Conservation (phyloP, 1,140 invertebrate genomes). For the Pseudomyrmex cubaensis region DNA sequence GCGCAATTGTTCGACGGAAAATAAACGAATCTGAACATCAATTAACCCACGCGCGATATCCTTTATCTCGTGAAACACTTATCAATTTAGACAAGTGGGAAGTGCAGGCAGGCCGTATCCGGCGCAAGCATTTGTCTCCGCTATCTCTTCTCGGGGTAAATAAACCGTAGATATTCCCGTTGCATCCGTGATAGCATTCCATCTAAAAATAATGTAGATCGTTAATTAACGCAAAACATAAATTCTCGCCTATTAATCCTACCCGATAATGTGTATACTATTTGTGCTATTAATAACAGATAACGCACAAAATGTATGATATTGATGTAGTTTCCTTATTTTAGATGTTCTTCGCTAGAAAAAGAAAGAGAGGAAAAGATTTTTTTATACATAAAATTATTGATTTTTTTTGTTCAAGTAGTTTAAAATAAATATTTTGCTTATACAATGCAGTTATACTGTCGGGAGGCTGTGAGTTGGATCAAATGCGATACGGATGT, state of each 20-base stretch:
- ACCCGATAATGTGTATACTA: not conserved
- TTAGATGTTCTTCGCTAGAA: too few relatives aligned
- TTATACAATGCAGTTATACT: conserved; percentile 57
- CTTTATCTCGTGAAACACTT: conserved; percentile 67
- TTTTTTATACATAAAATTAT: not conserved
- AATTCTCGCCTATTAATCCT: conserved; percentile 3
- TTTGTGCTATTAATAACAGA: not conserved
- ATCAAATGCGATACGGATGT: conserved; percentile 80
- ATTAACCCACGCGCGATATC: conserved; percentile 49
- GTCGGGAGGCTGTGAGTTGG: conserved; percentile 75
- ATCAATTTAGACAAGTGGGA: conserved; percentile 74
- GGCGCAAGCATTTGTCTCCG: conserved; percentile 61
- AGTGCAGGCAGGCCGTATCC: conserved; percentile 68
- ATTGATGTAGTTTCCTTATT: too few relatives aligned
- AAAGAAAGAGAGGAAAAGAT: not conserved
- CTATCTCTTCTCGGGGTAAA: conserved; percentile 67
- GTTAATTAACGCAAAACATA: conserved; percentile 18
- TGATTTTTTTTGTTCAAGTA: conserved; percentile 10
- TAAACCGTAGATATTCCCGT: conserved; percentile 65
- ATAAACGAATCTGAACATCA: conserved; percentile 46
- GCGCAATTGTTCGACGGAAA: not conserved
- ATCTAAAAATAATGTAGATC: conserved; percentile 21
- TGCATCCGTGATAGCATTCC: not conserved
- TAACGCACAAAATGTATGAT: too few relatives aligned
- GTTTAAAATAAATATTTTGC: not conserved